phyloP scores from a whole-genome alignment of 2,113 vertebrate species.

The Epinephelus lanceolatus region DNA sequence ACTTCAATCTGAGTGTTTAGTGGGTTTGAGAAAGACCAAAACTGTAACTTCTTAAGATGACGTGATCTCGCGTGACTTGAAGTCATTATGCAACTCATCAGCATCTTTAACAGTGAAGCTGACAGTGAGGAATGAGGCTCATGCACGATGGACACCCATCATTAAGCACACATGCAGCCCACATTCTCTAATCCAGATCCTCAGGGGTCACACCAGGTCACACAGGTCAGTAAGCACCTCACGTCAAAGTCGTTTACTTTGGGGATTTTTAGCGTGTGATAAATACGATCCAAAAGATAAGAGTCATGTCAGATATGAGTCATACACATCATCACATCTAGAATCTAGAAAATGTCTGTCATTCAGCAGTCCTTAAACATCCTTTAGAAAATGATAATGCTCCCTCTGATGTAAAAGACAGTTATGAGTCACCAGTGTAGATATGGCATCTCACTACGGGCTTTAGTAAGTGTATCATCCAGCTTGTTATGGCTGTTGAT shows the following conservation, averaged over 20 bases:
- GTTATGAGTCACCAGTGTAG: conserved; percentile 3
- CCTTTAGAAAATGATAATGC: background rate
- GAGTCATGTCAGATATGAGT: background rate
- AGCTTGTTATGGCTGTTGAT: conserved; percentile 4
- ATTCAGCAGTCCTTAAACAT: background rate
- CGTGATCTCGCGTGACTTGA: conserved; percentile 11
- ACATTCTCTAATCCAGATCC: background rate
- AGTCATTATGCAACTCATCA: background rate
- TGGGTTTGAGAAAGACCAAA: background rate
- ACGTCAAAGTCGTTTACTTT: background rate
- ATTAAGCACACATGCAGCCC: conserved; percentile 30
- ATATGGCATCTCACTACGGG: background rate
- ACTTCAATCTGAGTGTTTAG: background rate
- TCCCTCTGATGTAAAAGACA: background rate
- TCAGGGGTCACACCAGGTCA: conserved; percentile 2
- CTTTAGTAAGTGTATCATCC: background rate
- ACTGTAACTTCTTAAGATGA: background rate
- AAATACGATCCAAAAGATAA: background rate
- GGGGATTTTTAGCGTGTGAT: background rate
- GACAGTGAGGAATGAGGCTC: conserved; percentile 13
- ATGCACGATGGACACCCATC: conserved; percentile 3
- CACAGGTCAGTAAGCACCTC: background rate
- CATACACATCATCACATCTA: background rate
- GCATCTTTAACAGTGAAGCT: background rate
- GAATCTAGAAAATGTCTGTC: background rate